phyloP scores from a whole-genome alignment of 1,140 invertebrate species.

The Neoseiulus cucumeris region DNA sequence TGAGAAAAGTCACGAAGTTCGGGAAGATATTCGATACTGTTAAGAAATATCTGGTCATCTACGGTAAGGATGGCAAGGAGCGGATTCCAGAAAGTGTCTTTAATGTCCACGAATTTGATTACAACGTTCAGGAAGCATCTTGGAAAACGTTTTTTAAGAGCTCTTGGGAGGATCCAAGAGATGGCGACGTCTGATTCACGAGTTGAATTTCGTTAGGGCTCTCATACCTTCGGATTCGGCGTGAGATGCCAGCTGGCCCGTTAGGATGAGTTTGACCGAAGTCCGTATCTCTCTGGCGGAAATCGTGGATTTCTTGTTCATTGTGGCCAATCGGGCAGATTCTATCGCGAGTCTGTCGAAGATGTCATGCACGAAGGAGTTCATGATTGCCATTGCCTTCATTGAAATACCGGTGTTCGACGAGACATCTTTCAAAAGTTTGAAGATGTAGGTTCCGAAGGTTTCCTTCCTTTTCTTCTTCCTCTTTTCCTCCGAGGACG shows the following conservation, averaged over 20 bases:
- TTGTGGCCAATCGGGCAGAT: conserved; percentile 24
- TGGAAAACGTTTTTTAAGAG: no score
- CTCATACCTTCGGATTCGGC: conserved; percentile 32
- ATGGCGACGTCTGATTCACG: no score
- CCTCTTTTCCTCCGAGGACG: conserved; percentile 15
- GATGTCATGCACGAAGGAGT: conserved; percentile 9
- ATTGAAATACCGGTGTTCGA: conserved; percentile 42
- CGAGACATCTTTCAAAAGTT: conserved; percentile 49
- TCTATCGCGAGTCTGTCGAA: conserved; percentile 18
- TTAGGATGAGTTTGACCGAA: conserved; percentile 26
- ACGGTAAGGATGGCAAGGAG: no score
- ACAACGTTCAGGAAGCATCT: no score
- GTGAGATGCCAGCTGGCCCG: conserved; percentile 29
- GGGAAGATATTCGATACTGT: no score
- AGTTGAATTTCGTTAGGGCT: conserved; percentile 31
- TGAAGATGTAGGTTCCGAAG: conserved; percentile 47
- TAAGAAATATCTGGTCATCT: no score
- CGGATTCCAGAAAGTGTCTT: no score
- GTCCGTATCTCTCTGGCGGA: conserved; percentile 29
- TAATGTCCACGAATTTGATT: no score
- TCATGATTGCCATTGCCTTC: conserved; percentile 13
- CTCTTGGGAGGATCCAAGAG: no score
- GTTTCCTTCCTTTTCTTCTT: conserved; percentile 31
- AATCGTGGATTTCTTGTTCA: conserved; percentile 32
- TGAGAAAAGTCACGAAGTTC: no score